phyloP scores from a whole-genome alignment of 2,888 invertebrate species.

The Keiferia lycopersicella region DNA sequence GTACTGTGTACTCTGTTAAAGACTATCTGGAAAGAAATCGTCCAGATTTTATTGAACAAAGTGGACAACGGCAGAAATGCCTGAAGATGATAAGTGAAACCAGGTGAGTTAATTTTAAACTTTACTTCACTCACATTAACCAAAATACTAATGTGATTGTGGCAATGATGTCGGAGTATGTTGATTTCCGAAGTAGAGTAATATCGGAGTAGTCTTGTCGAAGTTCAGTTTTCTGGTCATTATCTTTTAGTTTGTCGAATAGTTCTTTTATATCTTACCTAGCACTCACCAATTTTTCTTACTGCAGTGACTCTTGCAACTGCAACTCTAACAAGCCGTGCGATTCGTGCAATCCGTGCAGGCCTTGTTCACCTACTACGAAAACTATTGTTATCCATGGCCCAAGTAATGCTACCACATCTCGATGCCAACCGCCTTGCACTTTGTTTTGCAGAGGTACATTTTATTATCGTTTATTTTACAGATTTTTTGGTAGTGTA shows the following conservation, averaged over 20 bases:
- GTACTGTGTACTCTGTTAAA: conserved; percentile 76
- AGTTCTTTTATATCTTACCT: not conserved
- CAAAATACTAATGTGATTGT: not conserved
- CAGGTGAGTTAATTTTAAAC: conserved; percentile 56
- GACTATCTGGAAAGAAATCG: conserved; percentile 86
- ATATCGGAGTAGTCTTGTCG: no score
- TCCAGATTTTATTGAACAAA: conserved; percentile 84
- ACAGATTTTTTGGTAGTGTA: not conserved
- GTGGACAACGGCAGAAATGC: conserved; percentile 60
- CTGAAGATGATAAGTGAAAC: conserved; percentile 62
- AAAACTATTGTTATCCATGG: conserved; percentile 69
- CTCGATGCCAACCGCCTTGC: conserved; percentile 49
- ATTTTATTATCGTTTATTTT: not conserved
- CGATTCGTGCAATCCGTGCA: conserved; percentile 34
- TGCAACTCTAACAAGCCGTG: conserved; percentile 44
- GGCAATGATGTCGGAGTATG: no score
- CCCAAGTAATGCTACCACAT: conserved; percentile 54
- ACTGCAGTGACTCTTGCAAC: conserved; percentile 59
- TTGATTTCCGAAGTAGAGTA: no score
- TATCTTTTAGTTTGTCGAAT: not conserved
- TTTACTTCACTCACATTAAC: not conserved
- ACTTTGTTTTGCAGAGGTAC: conserved; percentile 60
- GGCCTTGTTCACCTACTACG: conserved; percentile 48
- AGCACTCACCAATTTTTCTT: conserved; percentile 66
- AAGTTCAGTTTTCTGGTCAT: no score